A percentile compares a stretch with the other conserved stretches of the same genome.
phyloP scores from a whole-genome alignment of 2,113 vertebrate species.

The Lepus timidus region DNA sequence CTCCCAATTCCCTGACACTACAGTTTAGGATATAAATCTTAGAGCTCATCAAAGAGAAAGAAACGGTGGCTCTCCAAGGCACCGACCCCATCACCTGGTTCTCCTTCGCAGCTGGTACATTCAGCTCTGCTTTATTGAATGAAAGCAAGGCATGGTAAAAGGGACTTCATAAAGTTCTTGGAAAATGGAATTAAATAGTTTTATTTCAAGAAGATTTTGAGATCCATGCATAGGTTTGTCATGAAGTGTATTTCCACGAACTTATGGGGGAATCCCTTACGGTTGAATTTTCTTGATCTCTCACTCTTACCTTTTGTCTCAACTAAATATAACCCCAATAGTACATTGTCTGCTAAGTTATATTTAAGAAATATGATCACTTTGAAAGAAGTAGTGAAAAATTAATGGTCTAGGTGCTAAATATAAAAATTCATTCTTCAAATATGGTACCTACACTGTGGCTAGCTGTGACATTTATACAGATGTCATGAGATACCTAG shows the following conservation, averaged over 20 bases:
- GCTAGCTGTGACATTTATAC: background rate
- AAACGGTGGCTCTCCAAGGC: background rate
- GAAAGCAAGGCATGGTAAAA: background rate
- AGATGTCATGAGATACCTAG: background rate
- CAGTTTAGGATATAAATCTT: slow-evolving; percentile 34
- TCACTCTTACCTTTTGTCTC: background rate
- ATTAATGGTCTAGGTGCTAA: background rate
- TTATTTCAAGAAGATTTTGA: too few relatives aligned
- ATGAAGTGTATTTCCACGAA: too few relatives aligned
- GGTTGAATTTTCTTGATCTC: background rate
- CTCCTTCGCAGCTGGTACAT: background rate
- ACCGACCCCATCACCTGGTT: background rate
- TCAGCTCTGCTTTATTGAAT: background rate
- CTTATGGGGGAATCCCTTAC: too few relatives aligned
- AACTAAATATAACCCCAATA: background rate
- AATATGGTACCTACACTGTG: background rate
- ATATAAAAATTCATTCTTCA: background rate
- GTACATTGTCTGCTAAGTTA: background rate
- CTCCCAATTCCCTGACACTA: background rate
- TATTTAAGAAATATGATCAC: background rate
- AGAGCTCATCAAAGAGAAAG: slow-evolving; percentile 31
- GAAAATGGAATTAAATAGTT: too few relatives aligned
- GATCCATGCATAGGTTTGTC: too few relatives aligned
- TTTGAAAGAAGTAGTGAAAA: slow-evolving; percentile 29
- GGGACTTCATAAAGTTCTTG: too few relatives aligned